phyloP scores from a whole-genome alignment of 1,140 invertebrate species.

The Metaphire vulgaris region DNA sequence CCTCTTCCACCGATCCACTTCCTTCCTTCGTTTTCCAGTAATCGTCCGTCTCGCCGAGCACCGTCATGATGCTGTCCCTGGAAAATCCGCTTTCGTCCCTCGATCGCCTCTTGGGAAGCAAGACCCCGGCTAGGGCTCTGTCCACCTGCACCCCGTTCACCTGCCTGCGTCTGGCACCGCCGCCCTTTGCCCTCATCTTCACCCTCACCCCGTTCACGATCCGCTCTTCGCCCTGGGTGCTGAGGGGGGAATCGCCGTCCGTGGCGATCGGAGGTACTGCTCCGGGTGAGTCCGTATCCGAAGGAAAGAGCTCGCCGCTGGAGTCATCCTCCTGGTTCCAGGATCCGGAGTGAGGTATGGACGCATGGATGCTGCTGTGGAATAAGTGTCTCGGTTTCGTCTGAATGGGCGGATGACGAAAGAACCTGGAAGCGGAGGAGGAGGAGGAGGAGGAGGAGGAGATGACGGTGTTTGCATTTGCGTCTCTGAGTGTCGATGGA shows the following conservation, averaged over 20 bases:
- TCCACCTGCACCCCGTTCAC: background rate
- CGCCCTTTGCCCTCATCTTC: background rate
- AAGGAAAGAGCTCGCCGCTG: too few species aligned
- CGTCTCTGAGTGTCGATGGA: background rate
- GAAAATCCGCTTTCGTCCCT: slow-evolving; percentile 15
- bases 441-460: background rate
- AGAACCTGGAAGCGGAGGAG: background rate
- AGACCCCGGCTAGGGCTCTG: background rate
- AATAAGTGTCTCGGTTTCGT: background rate
- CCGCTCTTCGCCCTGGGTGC: background rate
- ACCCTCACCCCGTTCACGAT: background rate
- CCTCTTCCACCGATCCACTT: background rate
- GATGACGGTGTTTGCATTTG: background rate
- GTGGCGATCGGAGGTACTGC: background rate
- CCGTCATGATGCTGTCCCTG: slow-evolving; percentile 9
- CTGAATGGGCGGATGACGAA: background rate
- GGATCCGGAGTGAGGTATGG: too few species aligned
- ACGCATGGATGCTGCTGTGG: background rate
- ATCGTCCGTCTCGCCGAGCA: slow-evolving; percentile 5
- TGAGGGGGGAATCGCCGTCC: background rate
- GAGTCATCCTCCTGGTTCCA: too few species aligned
- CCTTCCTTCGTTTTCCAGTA: background rate
- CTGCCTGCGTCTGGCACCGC: background rate
- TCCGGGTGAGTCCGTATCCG: too few species aligned
- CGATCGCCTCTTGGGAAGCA: slow-evolving; percentile 22